Percentiles rank a stretch among this genome's conserved stretches.
Evolutionary conservation across 2,797 vertebrate genomes (phyloP).

Genomic region (Periophthalmus magnuspinnatus): DNA sequence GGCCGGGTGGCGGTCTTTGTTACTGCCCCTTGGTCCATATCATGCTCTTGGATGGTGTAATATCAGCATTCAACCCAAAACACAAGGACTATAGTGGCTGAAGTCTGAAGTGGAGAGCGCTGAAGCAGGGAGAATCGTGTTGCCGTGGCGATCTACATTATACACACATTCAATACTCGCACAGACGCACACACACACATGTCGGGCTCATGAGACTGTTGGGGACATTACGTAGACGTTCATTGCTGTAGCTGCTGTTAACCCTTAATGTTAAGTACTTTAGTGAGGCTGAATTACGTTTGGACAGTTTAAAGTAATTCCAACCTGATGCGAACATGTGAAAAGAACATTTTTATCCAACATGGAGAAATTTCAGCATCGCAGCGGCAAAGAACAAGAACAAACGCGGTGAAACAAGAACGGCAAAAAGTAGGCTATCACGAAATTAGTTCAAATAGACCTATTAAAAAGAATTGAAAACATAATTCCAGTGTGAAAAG

Average conservation of each 20-base stretch:
- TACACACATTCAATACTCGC: slow-evolving; percentile 11
- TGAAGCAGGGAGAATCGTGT: slow-evolving; percentile 37
- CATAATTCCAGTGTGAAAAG: neutral
- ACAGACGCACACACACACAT: slow-evolving; percentile 5
- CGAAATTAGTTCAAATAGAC: neutral
- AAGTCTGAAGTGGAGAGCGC: slow-evolving; percentile 35
- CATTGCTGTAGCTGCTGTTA: neutral
- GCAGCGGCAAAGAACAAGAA: neutral
- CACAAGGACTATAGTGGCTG: slow-evolving; percentile 23
- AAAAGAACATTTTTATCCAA: neutral
- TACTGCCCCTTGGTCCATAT: slow-evolving; percentile 57
- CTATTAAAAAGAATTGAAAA: neutral
- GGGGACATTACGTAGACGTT: neutral
- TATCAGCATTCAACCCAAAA: slow-evolving; percentile 10
- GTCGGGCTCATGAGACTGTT: neutral
- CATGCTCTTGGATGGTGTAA: slow-evolving; percentile 50
- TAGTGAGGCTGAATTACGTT: neutral
- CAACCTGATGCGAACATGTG: neutral
- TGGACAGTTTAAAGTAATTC: neutral
- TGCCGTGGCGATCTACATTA: slow-evolving; percentile 39
- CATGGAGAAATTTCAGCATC: neutral
- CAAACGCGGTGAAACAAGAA: neutral
- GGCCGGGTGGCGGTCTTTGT: slow-evolving; percentile 55
- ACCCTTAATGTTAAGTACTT: neutral
- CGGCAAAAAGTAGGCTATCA: neutral